Base-by-base conservation (phyloP, 37 sponge, comb jelly and placozoan species). In the Axinella damicornis region DNA sequence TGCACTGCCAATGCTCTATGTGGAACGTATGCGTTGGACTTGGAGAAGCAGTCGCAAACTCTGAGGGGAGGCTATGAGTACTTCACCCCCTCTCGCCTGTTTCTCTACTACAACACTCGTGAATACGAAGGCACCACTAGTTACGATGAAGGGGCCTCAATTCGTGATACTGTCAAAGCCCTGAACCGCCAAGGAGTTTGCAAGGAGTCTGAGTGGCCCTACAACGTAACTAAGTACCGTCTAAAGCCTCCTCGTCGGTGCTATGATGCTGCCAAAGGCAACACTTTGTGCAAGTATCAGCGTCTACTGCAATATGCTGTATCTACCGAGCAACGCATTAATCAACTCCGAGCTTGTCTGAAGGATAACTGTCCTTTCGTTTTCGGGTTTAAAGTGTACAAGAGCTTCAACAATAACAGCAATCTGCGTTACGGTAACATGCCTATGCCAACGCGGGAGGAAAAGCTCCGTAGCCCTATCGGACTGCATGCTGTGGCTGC, bases 1-100 rank as follows among this genome's bases (percentile, higher is more conserved):
- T 74, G 75, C 59, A 74, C 75, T 52, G 75, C 75, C 59, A 74
- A 74, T 74, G 75, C 75, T 2, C 58, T 74, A 2, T 74, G 75
- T 57, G 58, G 52, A 31, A 58, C 75, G 21, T 74, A 52, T 74
- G 58, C 19, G 18, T 11, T 74, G 59, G 55, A 74, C 30, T 52
- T 74, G 34, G 57, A 16, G 27, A 74, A 74, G 34, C 58, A 74
- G 57, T 20, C 20, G 32, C 17, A 25, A 19, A 57, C n/a, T n/a
- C n/a, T n/a, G n/a, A n/a, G n/a, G n/a, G n/a, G n/a, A n/a, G n/a
- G n/a, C n/a, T n/a, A n/a, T n/a, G n/a, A n/a, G n/a, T n/a, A n/a
- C n/a, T n/a, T n/a, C n/a, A n/a, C n/a, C n/a, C 75, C 75, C 34
- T 74, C 75, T 30, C 75, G 75, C 5, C 30, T 74, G 56, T 74